phyloP scores from a whole-genome alignment of 2,113 vertebrate species.

The Romanogobio albipinnatus region DNA sequence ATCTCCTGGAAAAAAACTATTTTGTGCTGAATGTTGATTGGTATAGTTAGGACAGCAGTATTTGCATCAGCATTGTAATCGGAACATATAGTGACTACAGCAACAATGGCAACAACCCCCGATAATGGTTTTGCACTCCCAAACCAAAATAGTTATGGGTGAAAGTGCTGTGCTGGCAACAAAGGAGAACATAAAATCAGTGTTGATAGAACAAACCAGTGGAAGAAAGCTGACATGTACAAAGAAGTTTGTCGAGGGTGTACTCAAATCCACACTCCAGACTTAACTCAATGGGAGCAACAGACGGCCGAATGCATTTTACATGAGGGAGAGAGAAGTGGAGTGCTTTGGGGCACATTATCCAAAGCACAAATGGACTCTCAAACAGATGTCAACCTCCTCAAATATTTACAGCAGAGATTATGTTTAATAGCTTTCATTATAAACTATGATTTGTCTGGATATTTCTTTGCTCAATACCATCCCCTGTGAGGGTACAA shows the following conservation, averaged over 20 bases:
- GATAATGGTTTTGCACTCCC: slow-evolving; percentile 18
- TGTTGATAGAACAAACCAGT: slow-evolving; percentile 25
- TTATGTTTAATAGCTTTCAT: slow-evolving; percentile 50
- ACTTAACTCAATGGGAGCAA: slow-evolving; percentile 40
- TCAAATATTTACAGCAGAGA: slow-evolving; percentile 49
- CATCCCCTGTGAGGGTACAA: background rate
- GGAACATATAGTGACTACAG: slow-evolving; percentile 15
- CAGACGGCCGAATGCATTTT: slow-evolving; percentile 53
- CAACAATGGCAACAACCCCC: slow-evolving; percentile 36
- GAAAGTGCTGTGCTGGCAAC: slow-evolving; percentile 34
- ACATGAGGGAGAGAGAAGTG: slow-evolving; percentile 48
- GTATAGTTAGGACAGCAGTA: background rate
- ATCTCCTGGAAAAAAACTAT: background rate
- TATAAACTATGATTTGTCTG: slow-evolving; percentile 18
- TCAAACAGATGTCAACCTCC: slow-evolving; percentile 47
- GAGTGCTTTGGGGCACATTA: slow-evolving; percentile 37
- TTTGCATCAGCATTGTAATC: slow-evolving; percentile 37
- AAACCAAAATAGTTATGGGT: slow-evolving; percentile 16
- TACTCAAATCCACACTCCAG: slow-evolving; percentile 30
- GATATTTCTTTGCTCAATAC: slow-evolving; percentile 7
- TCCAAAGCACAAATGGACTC: slow-evolving; percentile 41
- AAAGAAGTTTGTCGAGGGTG: slow-evolving; percentile 33
- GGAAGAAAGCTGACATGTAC: slow-evolving; percentile 24
- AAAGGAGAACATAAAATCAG: slow-evolving; percentile 35
- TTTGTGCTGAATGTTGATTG: background rate